These are phyloP conservation scores for Brachymystax lenok DNA, from an alignment of 2,797 vertebrate genomes.

Conservation along the genomic window DNA sequence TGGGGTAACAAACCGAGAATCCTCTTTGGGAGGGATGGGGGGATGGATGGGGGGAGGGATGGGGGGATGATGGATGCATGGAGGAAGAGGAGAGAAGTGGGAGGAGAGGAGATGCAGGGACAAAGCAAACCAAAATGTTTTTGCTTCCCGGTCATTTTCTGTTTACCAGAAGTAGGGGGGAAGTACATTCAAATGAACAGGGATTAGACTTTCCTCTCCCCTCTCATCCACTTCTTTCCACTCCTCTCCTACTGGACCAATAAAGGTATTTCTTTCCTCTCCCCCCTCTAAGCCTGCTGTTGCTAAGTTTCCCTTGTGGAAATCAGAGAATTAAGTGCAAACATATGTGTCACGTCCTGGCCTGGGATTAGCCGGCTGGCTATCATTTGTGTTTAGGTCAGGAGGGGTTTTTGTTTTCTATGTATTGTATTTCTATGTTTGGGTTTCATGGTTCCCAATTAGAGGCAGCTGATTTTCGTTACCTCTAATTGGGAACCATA, in stretches of 20 bases:
- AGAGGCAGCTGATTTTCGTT: no score
- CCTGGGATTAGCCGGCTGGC: no score
- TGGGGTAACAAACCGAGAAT: no score
- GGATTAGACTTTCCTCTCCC: not conserved
- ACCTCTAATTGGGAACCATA: no score
- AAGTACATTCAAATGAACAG: not conserved
- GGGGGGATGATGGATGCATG: slow-evolving; percentile 41
- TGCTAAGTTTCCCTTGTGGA: no score
- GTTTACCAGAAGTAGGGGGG: slow-evolving; percentile 24
- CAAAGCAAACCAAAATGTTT: slow-evolving; percentile 8
- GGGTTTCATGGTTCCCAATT: no score
- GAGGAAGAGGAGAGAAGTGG: slow-evolving; percentile 27
- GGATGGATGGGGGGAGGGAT: slow-evolving; percentile 32
- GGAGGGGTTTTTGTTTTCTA: no score
- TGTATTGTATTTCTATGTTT: no score
- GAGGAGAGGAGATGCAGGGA: slow-evolving; percentile 41
- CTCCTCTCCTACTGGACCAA: slow-evolving; percentile 3
- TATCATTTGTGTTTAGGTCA: no score
- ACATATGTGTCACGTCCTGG: not conserved
- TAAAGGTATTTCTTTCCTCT: no score
- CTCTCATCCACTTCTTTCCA: slow-evolving; percentile 4
- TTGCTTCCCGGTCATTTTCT: slow-evolving; percentile 41
- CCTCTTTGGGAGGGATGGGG: no score
- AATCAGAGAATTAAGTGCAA: slow-evolving; percentile 36
- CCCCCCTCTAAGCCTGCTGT: no score